Conservation (phyloP, 2,888 invertebrate genomes). For the Lycia hirtaria region DNA sequence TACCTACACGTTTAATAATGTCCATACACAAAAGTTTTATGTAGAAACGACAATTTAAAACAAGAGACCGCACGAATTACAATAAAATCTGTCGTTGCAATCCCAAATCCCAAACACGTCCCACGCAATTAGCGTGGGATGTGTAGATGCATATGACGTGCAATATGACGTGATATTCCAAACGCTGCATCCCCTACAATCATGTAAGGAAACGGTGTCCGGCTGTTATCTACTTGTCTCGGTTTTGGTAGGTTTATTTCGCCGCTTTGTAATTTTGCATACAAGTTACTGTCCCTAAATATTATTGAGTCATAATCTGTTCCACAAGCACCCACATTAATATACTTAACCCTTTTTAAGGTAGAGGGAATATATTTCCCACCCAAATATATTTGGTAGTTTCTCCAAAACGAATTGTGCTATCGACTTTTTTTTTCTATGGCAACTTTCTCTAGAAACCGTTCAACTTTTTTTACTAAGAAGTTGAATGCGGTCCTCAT, state of each 20-base stretch:
- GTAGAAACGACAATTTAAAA: conserved; percentile 33
- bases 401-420: too few species aligned
- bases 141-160: conserved; percentile 25
- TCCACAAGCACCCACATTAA: conserved; percentile 33
- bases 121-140: conserved; percentile 10
- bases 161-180: conserved; percentile 34
- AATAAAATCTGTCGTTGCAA: conserved; percentile 35
- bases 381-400: too few species aligned
- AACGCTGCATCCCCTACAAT: conserved; percentile 34
- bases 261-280: conserved; percentile 34
- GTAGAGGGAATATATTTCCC: too few species aligned
- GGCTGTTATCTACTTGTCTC: conserved; percentile 29
- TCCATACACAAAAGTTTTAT: conserved; percentile 31
- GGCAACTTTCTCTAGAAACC: too few species aligned
- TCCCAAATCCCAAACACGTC: too few species aligned
- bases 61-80: conserved; percentile 33
- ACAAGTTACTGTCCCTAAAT: conserved; percentile 33
- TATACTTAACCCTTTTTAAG: conserved; percentile 28
- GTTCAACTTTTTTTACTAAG: too few species aligned
- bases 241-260: conserved; percentile 35
- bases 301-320: conserved; percentile 34
- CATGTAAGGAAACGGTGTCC: conserved; percentile 30
- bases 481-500: too few species aligned
- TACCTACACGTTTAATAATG: conserved; percentile 32
- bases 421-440: too few species aligned